Evolutionary conservation across 2,797 vertebrate genomes (phyloP).

Genomic region (Xerus rutilus): DNA sequence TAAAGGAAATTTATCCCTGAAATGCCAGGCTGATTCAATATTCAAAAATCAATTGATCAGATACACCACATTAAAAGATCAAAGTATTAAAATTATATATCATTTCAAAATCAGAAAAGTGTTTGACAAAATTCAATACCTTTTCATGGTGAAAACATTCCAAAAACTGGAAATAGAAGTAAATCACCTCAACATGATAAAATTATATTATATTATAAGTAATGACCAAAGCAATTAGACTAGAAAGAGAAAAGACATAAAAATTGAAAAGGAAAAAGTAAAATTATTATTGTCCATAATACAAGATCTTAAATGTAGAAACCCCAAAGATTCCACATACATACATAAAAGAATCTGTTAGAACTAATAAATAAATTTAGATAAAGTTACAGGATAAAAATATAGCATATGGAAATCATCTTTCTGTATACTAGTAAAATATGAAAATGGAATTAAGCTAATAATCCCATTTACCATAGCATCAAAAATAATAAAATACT

Average conservation of each 20-base stretch:
- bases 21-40: background rate
- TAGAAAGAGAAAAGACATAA: background rate
- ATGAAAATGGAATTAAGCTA: background rate
- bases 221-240: background rate
- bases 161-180: background rate
- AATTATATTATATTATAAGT: background rate
- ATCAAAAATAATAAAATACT: background rate
- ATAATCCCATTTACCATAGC: background rate
- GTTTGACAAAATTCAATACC: background rate
- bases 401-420: background rate
- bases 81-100: background rate
- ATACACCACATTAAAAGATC: background rate
- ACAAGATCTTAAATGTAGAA: background rate
- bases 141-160: background rate
- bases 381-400: background rate
- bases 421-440: background rate
- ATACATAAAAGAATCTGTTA: background rate
- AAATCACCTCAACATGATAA: background rate
- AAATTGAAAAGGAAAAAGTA: background rate
- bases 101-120: background rate
- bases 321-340: background rate
- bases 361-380: background rate
- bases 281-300: background rate
- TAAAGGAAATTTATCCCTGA: background rate
- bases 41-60: background rate